These are phyloP conservation scores for Prostheceraeus crozeri DNA, from an alignment of 2,888 invertebrate genomes.

Conservation along the genomic window DNA sequence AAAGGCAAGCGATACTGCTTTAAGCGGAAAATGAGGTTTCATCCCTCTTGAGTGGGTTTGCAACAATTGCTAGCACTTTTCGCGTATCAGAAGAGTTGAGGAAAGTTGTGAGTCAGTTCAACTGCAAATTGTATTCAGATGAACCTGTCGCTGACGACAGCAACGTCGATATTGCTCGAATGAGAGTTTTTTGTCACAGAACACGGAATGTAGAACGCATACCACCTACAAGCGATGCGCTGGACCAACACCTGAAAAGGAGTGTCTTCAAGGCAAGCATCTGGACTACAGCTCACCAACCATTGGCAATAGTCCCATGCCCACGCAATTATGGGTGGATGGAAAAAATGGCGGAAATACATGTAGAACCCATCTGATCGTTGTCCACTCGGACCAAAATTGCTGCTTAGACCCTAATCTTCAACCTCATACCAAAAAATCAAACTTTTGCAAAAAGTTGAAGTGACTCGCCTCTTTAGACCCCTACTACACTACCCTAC, in stretches of 20 bases:
- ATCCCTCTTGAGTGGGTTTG: neutral
- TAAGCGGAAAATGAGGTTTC: slow-evolving; percentile 24
- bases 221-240: slow-evolving; percentile 36
- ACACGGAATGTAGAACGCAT: slow-evolving; percentile 35
- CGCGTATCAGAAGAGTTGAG: slow-evolving; percentile 26
- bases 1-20: slow-evolving; percentile 27
- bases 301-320: slow-evolving; percentile 27
- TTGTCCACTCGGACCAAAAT: slow-evolving; percentile 23
- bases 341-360: slow-evolving; percentile 28
- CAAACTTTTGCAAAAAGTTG: too few species aligned
- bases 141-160: slow-evolving; percentile 13
- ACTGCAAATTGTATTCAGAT: neutral
- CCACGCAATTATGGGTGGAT: slow-evolving; percentile 35
- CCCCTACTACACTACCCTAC: too few species aligned
- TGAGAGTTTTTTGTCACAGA: slow-evolving; percentile 33
- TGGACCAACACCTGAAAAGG: slow-evolving; percentile 36
- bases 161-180: slow-evolving; percentile 29
- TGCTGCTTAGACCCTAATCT: slow-evolving; percentile 19
- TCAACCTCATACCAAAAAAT: slow-evolving; percentile 19
- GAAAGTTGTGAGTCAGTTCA: slow-evolving; percentile 15
- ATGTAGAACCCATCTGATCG: neutral
- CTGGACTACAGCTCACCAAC: slow-evolving; percentile 37
- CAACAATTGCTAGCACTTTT: slow-evolving; percentile 18
- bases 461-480: too few species aligned
- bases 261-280: slow-evolving; percentile 38